Conservation (phyloP, 2,113 vertebrate species). For the Ciconia boyciana region DNA sequence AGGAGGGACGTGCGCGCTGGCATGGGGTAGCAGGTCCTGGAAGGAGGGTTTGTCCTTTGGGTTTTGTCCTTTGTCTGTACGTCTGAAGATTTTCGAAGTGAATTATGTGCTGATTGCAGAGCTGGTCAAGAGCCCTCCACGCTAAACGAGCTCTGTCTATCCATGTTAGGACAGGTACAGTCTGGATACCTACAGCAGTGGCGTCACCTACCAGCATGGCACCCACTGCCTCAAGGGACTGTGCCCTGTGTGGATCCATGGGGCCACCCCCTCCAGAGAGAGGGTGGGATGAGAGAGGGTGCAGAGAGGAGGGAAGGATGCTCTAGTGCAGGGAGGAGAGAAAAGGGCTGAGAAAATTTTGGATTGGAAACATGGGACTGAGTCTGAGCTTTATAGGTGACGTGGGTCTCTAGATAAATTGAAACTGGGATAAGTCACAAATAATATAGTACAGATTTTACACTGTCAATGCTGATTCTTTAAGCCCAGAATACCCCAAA, state of each 20-base stretch:
- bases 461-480: neutral
- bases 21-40: fast-evolving
- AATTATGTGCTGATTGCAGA: neutral
- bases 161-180: fast-evolving
- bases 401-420: neutral
- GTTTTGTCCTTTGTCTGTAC: neutral
- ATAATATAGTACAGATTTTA: neutral
- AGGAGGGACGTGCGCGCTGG: neutral
- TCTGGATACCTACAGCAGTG: neutral
- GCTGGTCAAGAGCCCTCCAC: neutral
- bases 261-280: too few species aligned
- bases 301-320: neutral
- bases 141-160: neutral
- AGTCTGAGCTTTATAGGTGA: neutral
- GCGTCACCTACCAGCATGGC: neutral
- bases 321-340: neutral
- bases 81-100: neutral
- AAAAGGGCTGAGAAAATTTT: neutral
- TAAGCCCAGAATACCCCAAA: neutral
- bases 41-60: neutral
- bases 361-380: neutral
- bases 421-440: neutral
- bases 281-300: too few species aligned
- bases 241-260: fast-evolving
- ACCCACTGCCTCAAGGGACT: fast-evolving